Evolutionary conservation across 2,797 vertebrate genomes (phyloP).

Genomic region (Triplophysa yarkandensis): DNA sequence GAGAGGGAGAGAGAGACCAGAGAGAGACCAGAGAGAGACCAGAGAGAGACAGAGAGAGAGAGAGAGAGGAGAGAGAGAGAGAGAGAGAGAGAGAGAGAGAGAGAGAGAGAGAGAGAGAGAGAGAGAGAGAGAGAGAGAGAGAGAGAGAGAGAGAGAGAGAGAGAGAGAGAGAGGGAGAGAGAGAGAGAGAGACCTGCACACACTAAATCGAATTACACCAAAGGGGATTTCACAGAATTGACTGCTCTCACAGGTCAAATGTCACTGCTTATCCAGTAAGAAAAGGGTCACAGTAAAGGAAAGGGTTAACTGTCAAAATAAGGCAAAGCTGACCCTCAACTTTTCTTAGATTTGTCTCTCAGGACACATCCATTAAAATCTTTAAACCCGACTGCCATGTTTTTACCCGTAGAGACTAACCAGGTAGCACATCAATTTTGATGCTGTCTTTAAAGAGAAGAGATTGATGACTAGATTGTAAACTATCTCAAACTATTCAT

Average conservation of each 20-base stretch:
- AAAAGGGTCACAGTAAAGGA: slow-evolving; percentile 22
- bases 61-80: neutral
- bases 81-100: neutral
- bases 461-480: too few species aligned
- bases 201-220: slow-evolving; percentile 36
- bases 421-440: neutral
- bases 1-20: neutral
- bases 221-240: slow-evolving; percentile 35
- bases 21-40: slow-evolving; percentile 1
- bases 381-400: neutral
- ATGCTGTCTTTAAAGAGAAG: too few species aligned
- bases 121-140: slow-evolving; percentile 9
- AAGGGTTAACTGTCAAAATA: slow-evolving; percentile 34
- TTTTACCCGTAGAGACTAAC: neutral
- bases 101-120: slow-evolving; percentile 20
- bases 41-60: slow-evolving; percentile 17
- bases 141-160: neutral
- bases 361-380: neutral
- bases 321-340: neutral
- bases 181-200: slow-evolving; percentile 34
- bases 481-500: too few species aligned
- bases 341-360: neutral
- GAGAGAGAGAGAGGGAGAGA: slow-evolving; percentile 6
- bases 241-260: slow-evolving; percentile 50
- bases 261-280: slow-evolving; percentile 40